Percentiles rank a stretch among this genome's conserved stretches.
Evolutionary conservation across 1,140 invertebrate species (phyloP).

Genomic region (Drosophila miranda): DNA sequence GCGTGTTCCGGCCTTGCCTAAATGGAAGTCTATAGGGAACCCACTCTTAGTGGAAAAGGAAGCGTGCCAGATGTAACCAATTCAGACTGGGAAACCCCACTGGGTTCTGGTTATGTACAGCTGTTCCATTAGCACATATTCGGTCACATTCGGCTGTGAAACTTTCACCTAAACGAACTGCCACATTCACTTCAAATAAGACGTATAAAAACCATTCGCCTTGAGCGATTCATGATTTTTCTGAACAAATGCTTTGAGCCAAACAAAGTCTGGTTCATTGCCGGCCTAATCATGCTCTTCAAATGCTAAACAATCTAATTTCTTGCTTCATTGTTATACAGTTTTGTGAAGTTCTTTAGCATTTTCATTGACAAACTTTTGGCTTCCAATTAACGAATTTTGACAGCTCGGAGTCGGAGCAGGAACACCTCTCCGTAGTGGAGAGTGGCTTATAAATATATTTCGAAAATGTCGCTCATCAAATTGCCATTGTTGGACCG

Average conservation of each 20-base stretch:
- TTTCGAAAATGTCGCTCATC: conserved; percentile 60
- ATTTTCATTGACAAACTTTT: conserved; percentile 54
- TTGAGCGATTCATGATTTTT: no score
- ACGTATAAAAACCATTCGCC: no score
- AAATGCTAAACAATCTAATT: conserved; percentile 33
- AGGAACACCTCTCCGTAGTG: conserved; percentile 18
- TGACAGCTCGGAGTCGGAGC: conserved; percentile 10
- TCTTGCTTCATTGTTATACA: conserved; percentile 38
- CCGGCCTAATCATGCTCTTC: conserved; percentile 8
- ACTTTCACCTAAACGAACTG: no score
- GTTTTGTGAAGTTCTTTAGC: conserved; percentile 24
- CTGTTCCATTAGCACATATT: not conserved
- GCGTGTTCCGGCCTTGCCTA: no score
- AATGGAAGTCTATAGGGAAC: no score
- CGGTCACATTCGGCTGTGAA: no score
- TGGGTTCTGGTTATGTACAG: no score
- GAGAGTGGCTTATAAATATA: conserved; percentile 31
- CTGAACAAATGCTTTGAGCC: no score
- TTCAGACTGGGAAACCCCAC: no score
- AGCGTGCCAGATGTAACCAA: no score
- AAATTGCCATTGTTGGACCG: conserved; percentile 67
- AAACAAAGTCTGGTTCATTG: conserved; percentile 2
- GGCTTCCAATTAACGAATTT: conserved; percentile 62
- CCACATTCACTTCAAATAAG: no score
- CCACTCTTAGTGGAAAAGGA: no score